A percentile compares a stretch with the other conserved stretches of the same genome.
phyloP scores from a whole-genome alignment of 2,797 vertebrate species.

The Balearica regulorum region DNA sequence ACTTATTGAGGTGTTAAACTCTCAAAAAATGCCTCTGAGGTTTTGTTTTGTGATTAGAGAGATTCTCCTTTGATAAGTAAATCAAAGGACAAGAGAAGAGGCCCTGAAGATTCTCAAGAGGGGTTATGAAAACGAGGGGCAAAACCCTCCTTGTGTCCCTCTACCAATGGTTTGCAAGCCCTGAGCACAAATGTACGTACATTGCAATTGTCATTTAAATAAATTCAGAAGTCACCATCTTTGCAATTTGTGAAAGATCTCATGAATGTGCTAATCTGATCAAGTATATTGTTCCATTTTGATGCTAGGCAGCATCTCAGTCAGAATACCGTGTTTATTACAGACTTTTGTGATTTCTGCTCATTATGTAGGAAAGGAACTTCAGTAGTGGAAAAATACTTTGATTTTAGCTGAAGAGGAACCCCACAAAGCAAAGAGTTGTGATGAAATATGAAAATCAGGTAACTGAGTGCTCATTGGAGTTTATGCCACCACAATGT shows the following conservation, averaged over 20 bases:
- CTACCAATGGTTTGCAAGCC: background rate
- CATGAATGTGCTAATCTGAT: background rate
- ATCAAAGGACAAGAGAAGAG: background rate
- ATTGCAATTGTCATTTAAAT: background rate
- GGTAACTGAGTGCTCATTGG: background rate
- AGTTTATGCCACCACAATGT: background rate
- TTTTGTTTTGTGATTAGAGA: background rate
- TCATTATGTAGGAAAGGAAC: background rate
- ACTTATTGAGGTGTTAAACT: background rate
- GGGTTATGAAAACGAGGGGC: background rate
- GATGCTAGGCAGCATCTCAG: conserved; percentile 4
- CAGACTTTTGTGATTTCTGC: background rate
- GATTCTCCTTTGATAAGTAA: background rate
- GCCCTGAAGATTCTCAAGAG: background rate
- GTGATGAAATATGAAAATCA: background rate
- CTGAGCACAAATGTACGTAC: background rate
- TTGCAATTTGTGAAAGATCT: background rate
- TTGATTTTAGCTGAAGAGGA: conserved; percentile 21
- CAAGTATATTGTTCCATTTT: background rate
- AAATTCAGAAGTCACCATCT: background rate
- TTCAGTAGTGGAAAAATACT: background rate
- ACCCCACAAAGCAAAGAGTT: background rate
- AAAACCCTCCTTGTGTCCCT: background rate
- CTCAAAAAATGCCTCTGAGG: background rate
- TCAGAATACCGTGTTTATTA: background rate